Evolutionary conservation across 2,113 vertebrate genomes (phyloP).

Genomic region (Salvelinus alpinus): DNA sequence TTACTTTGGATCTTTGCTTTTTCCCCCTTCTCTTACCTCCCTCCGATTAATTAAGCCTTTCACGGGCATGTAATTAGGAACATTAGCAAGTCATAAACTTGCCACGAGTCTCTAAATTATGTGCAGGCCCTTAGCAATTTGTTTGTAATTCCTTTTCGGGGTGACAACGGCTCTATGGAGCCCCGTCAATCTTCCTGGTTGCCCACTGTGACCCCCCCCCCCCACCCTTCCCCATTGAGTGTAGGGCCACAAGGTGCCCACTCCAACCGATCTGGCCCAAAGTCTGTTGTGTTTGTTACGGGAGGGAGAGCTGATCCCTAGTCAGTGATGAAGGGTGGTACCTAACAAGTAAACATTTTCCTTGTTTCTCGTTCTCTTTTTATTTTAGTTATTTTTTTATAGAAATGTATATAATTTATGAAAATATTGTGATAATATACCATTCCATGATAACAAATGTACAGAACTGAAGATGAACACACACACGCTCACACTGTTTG

Average conservation of each 20-base stretch:
- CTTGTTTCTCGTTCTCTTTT: too few species aligned
- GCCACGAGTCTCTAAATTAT: slow-evolving; percentile 98
- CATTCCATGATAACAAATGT: too few species aligned
- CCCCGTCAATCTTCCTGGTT: slow-evolving; percentile 88
- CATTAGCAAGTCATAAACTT: slow-evolving; percentile 99
- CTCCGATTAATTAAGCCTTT: slow-evolving; percentile 99
- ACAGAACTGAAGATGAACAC: neutral
- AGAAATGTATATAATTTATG: too few species aligned
- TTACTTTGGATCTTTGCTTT: slow-evolving; percentile 66
- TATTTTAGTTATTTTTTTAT: too few species aligned
- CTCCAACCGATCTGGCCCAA: too few species aligned
- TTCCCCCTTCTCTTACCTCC: slow-evolving; percentile 86
- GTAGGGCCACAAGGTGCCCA: too few species aligned
- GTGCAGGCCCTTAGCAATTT: slow-evolving; percentile 97
- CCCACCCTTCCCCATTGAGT: slow-evolving; percentile 18
- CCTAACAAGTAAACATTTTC: too few species aligned
- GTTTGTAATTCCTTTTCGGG: slow-evolving; percentile 96
- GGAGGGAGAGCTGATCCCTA: too few species aligned
- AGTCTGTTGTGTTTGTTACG: too few species aligned
- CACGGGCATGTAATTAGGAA: slow-evolving; percentile 99
- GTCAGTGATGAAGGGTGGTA: too few species aligned
- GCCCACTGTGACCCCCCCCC: slow-evolving; percentile 15
- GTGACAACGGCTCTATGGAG: slow-evolving; percentile 94
- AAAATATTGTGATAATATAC: too few species aligned
- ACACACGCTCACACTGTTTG: slow-evolving; percentile 14